These are phyloP conservation scores for Stenopsyche tienmushanensis DNA, from an alignment of 1,140 invertebrate species.

Conservation along the genomic window DNA sequence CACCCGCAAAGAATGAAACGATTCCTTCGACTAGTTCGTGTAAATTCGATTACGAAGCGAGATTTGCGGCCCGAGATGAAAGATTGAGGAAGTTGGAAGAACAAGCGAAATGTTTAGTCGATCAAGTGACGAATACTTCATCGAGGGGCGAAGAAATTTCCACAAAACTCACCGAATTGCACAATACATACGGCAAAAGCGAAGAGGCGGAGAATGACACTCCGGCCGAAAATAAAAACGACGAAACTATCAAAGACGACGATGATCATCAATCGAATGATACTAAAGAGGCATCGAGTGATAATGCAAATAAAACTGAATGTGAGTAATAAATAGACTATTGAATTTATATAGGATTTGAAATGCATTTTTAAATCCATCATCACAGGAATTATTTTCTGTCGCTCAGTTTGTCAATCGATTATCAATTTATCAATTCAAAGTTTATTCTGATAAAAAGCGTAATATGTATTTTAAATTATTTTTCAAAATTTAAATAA, in stretches of 20 bases:
- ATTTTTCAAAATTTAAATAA: too few relatives aligned
- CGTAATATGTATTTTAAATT: too few relatives aligned
- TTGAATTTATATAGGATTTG: too few relatives aligned
- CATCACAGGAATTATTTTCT: too few relatives aligned
- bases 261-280: neutral
- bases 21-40: neutral
- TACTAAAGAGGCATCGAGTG: neutral
- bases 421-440: too few relatives aligned
- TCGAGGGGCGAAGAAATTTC: conserved; percentile 54
- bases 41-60: conserved; percentile 48
- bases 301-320: neutral
- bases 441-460: too few relatives aligned
- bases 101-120: conserved; percentile 55
- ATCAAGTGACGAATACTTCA: conserved; percentile 53
- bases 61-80: conserved; percentile 52
- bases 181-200: conserved; percentile 51
- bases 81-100: conserved; percentile 53
- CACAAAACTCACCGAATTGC: conserved; percentile 54
- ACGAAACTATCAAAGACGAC: neutral
- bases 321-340: too few relatives aligned
- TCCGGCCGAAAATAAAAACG: neutral
- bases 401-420: too few relatives aligned
- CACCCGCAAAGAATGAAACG: too few relatives aligned
- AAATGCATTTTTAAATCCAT: too few relatives aligned
- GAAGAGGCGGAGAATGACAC: conserved; percentile 24